These are phyloP conservation scores for Dryobates pubescens DNA, from an alignment of 2,797 vertebrate genomes.

Conservation along the genomic window DNA sequence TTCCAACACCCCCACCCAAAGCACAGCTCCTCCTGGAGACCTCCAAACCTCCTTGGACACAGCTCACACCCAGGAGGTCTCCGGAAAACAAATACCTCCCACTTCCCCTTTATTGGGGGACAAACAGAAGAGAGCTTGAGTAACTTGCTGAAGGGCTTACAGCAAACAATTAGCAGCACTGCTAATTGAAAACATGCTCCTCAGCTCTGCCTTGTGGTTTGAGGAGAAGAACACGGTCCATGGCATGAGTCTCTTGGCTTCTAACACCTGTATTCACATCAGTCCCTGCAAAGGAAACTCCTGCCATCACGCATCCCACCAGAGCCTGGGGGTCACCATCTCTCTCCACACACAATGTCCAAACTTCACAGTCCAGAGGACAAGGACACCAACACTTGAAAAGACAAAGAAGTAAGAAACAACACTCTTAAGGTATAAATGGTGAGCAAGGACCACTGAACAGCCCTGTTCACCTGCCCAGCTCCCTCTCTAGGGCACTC, in stretches of 20 bases:
- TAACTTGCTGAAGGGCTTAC: neutral
- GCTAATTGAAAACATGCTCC: neutral
- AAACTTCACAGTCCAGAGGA: accelerated
- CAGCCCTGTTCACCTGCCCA: neutral
- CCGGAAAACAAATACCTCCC: neutral
- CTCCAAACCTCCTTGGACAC: neutral
- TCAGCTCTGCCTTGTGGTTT: neutral
- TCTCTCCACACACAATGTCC: neutral
- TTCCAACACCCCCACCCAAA: neutral
- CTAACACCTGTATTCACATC: neutral
- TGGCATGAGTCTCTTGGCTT: accelerated
- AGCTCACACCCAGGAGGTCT: neutral
- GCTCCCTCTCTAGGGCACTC: neutral
- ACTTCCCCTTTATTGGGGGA: neutral
- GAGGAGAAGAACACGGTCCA: neutral
- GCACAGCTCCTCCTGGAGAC: neutral
- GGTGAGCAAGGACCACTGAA: neutral
- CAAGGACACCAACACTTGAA: neutral
- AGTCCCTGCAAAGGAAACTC: neutral
- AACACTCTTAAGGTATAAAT: neutral
- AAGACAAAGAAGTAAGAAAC: neutral
- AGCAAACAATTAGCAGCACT: neutral
- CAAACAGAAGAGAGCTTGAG: neutral
- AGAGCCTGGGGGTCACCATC: neutral
- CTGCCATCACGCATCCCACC: neutral